Percentiles rank a stretch among this genome's conserved stretches.
Evolutionary conservation across 2,113 vertebrate species (phyloP).

Genomic region (Rhizomys pruinosus): DNA sequence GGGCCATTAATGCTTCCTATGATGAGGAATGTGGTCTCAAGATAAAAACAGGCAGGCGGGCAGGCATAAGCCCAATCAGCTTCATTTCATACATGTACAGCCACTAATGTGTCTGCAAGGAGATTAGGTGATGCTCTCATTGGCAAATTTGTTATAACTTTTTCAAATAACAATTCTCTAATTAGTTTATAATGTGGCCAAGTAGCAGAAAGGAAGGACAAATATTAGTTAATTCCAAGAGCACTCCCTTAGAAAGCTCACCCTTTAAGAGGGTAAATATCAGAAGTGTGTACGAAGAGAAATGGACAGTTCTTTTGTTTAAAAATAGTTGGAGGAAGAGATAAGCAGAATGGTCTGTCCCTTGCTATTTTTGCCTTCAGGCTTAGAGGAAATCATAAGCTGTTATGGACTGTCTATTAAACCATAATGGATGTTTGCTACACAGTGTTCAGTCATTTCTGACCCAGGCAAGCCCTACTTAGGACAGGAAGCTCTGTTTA

Average conservation of each 20-base stretch:
- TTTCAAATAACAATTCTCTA: slow-evolving; percentile 79
- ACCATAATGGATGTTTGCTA: background rate
- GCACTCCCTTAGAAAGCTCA: slow-evolving; percentile 44
- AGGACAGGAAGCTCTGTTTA: slow-evolving; percentile 31
- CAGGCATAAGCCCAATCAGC: slow-evolving; percentile 70
- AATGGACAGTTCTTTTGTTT: slow-evolving; percentile 33
- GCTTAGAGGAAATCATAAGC: background rate
- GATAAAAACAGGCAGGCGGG: slow-evolving; percentile 82
- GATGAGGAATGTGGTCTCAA: slow-evolving; percentile 77
- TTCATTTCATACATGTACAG: slow-evolving; percentile 85
- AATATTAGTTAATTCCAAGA: slow-evolving; percentile 77
- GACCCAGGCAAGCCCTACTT: background rate
- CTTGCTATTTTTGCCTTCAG: slow-evolving; percentile 32
- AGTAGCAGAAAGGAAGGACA: slow-evolving; percentile 75
- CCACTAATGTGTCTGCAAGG: slow-evolving; percentile 67
- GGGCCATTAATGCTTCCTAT: slow-evolving; percentile 79
- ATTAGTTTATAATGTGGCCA: slow-evolving; percentile 78
- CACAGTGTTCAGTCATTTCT: background rate
- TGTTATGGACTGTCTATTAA: background rate
- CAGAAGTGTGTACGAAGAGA: background rate
- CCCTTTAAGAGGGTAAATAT: slow-evolving; percentile 56
- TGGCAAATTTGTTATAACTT: slow-evolving; percentile 80
- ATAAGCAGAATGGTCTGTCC: background rate
- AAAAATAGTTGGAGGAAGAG: slow-evolving; percentile 6
- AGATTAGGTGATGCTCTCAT: slow-evolving; percentile 79